A percentile compares a stretch with the other conserved stretches of the same genome.
Evolutionary conservation across 2,888 invertebrate species (phyloP).

Genomic region (Noctua janthina): DNA sequence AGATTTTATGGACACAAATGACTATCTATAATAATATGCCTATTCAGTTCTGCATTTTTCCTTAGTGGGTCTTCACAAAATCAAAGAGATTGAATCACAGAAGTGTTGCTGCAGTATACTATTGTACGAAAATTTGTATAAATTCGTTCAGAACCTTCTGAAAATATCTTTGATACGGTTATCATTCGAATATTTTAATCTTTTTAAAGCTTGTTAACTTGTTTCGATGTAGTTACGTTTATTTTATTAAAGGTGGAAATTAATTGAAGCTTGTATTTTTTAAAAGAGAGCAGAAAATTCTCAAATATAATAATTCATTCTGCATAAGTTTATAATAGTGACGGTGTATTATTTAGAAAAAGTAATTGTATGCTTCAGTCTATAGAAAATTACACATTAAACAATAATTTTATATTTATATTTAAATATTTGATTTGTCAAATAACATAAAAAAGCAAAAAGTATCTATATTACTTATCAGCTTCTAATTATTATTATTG

Average conservation of each 20-base stretch:
- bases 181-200: conserved; percentile 1
- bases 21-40: background rate
- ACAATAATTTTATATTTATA: too few relatives aligned
- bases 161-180: background rate
- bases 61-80: background rate
- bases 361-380: background rate
- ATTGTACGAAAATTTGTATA: background rate
- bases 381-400: too few relatives aligned
- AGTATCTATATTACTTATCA: too few relatives aligned
- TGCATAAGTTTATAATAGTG: too few relatives aligned
- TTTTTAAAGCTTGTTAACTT: conserved; percentile 11
- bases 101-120: background rate
- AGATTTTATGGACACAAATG: background rate
- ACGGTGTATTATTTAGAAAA: background rate
- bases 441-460: too few relatives aligned
- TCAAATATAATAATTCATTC: background rate
- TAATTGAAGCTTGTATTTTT: background rate
- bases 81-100: background rate
- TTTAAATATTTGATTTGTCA: too few relatives aligned
- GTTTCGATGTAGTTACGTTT: background rate
- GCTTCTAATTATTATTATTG: too few relatives aligned
- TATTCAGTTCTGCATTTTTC: background rate
- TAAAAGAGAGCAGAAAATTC: background rate
- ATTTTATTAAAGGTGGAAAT: background rate
- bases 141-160: background rate